Evolutionary conservation across 1,140 invertebrate genomes (phyloP), one percentile per base, ranked within the genome.

Genomic region (Achatina immaculata): DNA sequence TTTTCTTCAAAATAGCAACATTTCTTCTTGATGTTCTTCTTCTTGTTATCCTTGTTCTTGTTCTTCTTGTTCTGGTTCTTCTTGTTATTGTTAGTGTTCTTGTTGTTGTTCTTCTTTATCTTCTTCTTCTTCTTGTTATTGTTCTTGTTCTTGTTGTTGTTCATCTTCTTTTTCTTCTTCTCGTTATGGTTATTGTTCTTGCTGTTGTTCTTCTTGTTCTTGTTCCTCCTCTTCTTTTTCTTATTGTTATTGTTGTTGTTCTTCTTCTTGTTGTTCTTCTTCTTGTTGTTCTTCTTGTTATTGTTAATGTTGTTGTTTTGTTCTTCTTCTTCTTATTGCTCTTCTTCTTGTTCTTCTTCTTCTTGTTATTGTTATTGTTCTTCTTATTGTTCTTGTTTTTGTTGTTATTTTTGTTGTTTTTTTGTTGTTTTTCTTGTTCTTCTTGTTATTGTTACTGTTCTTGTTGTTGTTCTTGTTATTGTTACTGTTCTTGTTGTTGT

Each of bases 181-280:
- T n/a, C n/a, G n/a, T n/a, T n/a, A n/a, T n/a, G n/a, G n/a, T n/a
- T n/a, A n/a, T n/a, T n/a, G 51, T 55, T 55, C 51, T 55, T 14
- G 51, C 51, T 55, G n/a, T n/a, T 55, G n/a, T n/a, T 55, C 14
- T 55, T 55, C 14, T 55, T 55, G 51, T 14, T 55, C n/a, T 55
- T 55, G 51, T 16, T 55, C 14, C 51, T n/a, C 14, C 51, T 55
- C 14, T n/a, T 55, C 51, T 14, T 14, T 16, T 14, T 55, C 14
- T 55, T 55, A 55, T n/a, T n/a, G 51, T n/a, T 55, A n/a, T 55
- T 55, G 51, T 55, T 55, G 51, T n/a, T 16, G 51, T 55, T 55
- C 14, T n/a, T 16, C 14, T 55, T 55, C 14, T 55, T 55, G 14
- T 55, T 55, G 51, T 55, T 55, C 14, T 55, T 55, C 14, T n/a